A percentile compares a stretch with the other conserved stretches of the same genome.
Conservation (phyloP, 2,888 invertebrate species). For the Ennomos quercinarius region DNA sequence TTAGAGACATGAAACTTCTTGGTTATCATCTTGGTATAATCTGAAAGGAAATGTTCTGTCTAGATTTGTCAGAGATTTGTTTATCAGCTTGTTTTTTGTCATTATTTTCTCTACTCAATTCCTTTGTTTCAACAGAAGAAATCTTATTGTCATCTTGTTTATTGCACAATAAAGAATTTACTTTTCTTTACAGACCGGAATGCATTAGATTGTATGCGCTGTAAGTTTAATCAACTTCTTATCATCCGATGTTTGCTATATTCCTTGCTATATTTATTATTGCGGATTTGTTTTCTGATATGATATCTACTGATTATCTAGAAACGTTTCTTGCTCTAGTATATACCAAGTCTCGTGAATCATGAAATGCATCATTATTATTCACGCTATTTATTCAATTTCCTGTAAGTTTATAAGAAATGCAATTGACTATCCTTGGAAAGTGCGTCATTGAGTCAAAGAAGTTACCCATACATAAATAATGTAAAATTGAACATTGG, state of each 20-base stretch:
- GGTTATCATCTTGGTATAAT: no score
- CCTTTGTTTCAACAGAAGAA: no score
- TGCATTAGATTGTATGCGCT: conserved; percentile 14
- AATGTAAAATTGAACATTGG: no score
- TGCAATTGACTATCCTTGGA: conserved; percentile 13
- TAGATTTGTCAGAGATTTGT: no score
- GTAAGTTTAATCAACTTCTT: conserved; percentile 24
- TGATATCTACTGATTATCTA: conserved; percentile 26
- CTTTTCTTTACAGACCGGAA: conserved; percentile 6
- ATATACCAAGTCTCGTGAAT: conserved; percentile 22
- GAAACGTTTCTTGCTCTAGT: conserved; percentile 17
- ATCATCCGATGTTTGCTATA: conserved; percentile 23
- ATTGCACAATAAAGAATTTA: conserved; percentile 17
- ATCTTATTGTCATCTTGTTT: conserved; percentile 7
- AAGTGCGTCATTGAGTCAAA: conserved; percentile 2
- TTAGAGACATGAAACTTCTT: no score
- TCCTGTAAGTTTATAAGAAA: conserved; percentile 15
- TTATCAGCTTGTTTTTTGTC: no score
- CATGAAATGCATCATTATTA: conserved; percentile 20
- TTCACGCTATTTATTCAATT: conserved; percentile 8
- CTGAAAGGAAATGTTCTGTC: no score
- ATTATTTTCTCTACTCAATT: no score
- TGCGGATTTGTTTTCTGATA: conserved; percentile 10
- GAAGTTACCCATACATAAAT: no score
- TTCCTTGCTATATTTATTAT: conserved; percentile 21